Conservation (phyloP, 2,797 vertebrate species). For the Danio jaintianensis region DNA sequence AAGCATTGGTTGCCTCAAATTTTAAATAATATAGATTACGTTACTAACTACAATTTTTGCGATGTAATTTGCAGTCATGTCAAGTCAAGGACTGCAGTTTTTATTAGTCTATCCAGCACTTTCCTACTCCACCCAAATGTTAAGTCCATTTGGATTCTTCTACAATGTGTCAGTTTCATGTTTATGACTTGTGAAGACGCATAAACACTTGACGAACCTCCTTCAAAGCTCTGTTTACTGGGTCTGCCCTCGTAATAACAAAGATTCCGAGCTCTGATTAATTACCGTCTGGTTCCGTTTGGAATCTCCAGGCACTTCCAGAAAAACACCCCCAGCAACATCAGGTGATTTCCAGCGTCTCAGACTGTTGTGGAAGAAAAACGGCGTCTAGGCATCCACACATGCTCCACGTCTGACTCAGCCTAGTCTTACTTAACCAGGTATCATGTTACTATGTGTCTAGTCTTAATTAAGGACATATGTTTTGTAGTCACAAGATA, state of each 20-base stretch:
- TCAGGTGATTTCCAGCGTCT: constrained; percentile 21
- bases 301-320: constrained; percentile 52
- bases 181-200: constrained; percentile 60
- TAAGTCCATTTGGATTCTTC: constrained; percentile 46
- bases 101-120: background rate
- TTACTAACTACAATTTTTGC: background rate
- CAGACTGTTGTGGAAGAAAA: background rate
- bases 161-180: constrained; percentile 46
- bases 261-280: constrained; percentile 63
- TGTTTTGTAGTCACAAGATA: constrained; percentile 28
- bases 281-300: constrained; percentile 68
- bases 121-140: background rate
- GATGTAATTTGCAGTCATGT: background rate
- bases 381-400: constrained; percentile 32
- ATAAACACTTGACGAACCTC: constrained; percentile 50
- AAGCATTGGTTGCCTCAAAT: background rate
- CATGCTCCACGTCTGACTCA: constrained; percentile 36
- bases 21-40: background rate
- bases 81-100: background rate
- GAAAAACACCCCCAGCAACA: background rate
- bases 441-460: constrained; percentile 28
- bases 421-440: constrained; percentile 42
- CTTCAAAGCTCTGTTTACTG: constrained; percentile 61
- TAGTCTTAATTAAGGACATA: constrained; percentile 47
- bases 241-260: constrained; percentile 44